Conservation (phyloP, 2,113 vertebrate genomes). For the Gymnorhina tibicen region DNA sequence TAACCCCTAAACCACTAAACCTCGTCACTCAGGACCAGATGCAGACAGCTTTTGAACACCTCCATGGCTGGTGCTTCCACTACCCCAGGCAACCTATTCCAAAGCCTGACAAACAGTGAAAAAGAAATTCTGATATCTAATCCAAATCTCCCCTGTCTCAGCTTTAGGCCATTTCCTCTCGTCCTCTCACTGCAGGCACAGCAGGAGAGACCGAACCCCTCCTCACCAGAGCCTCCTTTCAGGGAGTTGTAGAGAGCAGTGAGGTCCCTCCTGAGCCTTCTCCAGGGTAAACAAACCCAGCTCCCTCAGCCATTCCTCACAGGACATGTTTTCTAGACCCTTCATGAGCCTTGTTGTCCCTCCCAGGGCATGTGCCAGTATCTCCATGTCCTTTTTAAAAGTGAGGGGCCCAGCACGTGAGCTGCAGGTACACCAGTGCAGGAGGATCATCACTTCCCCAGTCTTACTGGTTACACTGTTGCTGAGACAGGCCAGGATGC, state of each 20-base stretch:
- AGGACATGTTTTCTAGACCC: neutral
- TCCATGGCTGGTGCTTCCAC: neutral
- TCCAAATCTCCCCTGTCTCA: no score
- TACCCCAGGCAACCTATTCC: no score
- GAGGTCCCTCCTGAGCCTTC: neutral
- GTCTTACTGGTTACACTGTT: neutral
- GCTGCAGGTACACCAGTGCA: neutral
- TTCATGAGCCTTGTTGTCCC: neutral
- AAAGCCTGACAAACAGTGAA: neutral
- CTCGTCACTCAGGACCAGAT: neutral
- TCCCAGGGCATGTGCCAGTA: no score
- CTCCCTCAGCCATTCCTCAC: neutral
- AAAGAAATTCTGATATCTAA: neutral
- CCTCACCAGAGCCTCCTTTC: neutral
- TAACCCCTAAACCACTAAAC: neutral
- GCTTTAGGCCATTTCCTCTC: neutral
- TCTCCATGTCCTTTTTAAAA: neutral
- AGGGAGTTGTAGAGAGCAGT: neutral
- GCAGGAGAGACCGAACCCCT: accelerated
- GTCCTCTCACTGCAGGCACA: neutral
- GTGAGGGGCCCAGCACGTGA: neutral
- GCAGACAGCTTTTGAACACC: neutral
- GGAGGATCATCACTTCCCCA: neutral
- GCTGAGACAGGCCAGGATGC: neutral
- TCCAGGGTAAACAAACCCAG: neutral